Evolutionary conservation across 2,113 vertebrate species (phyloP).

Genomic region (Antennarius striatus): DNA sequence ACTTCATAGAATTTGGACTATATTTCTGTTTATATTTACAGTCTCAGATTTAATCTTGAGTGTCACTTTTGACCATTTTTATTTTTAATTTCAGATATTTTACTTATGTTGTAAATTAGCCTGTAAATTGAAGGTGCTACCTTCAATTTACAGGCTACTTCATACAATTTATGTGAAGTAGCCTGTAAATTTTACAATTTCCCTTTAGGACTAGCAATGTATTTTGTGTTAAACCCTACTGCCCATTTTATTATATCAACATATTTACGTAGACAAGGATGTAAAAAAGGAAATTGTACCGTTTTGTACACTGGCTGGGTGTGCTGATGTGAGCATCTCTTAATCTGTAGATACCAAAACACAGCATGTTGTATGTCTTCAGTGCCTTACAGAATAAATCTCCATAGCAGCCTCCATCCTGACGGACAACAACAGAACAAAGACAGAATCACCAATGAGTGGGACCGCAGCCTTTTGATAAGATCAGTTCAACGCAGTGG

Average conservation of each 20-base stretch:
- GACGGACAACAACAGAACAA: slow-evolving; percentile 42
- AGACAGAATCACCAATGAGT: slow-evolving; percentile 11
- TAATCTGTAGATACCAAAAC: slow-evolving; percentile 98
- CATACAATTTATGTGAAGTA: too few species aligned
- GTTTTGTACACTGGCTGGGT: slow-evolving; percentile 93
- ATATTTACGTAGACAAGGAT: neutral
- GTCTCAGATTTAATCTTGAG: neutral
- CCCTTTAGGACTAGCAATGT: too few species aligned
- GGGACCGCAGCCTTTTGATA: slow-evolving; percentile 6
- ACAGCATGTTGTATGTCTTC: slow-evolving; percentile 99
- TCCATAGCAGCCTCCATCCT: slow-evolving; percentile 99
- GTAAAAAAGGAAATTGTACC: slow-evolving; percentile 75
- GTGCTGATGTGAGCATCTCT: slow-evolving; percentile 91
- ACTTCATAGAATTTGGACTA: neutral
- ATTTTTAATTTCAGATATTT: too few species aligned
- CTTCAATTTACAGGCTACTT: too few species aligned
- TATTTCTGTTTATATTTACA: neutral
- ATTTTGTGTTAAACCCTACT: neutral
- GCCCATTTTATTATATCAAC: neutral
- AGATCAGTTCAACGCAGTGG: slow-evolving; percentile 1
- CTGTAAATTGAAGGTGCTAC: too few species aligned
- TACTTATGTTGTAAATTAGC: too few species aligned
- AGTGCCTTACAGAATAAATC: slow-evolving; percentile 99
- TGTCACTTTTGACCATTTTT: neutral
- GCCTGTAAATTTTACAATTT: too few species aligned